Evolutionary conservation across 1,140 invertebrate genomes (phyloP), one percentile per base, ranked within the genome.

Genomic region (Mamestra configurata): DNA sequence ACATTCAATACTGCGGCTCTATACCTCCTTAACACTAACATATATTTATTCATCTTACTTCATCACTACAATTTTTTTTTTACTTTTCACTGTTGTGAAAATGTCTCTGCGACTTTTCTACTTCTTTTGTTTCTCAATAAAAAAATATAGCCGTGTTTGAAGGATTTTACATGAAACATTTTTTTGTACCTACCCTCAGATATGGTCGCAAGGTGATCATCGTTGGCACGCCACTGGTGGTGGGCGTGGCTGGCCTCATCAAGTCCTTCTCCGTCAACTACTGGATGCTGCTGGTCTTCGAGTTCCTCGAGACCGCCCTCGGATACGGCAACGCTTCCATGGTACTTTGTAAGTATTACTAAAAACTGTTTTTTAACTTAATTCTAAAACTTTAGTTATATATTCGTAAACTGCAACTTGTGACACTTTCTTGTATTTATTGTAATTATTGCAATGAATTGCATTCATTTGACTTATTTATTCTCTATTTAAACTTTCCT

Each of bases 251-350:
- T 4, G 96, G 96, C 0, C 73, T 96, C 31, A 89, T 96, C 18
- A 96, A 96, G 84, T 96, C 96, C 2, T 96, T 96, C 80, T 94
- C 96, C 1, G 90, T 95, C 15, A 95, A 95, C 88, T 96, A 96
- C 87, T 95, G 94, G 93, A 95, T 95, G 82, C 96, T 96, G 53
- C 82, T 96, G 22, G 88, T 91, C 6, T 90, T 96, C 2, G 96
- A 96, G 85, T 96, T 96, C 80, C 81, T 96, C 10, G 96, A 96
- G 80, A 95, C 96, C 0, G 91, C 91, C 3, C 86, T 95, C 5
- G 95, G 95, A 1, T 94, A 94, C 64, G 93, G 96, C 7, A 96
- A 96, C 61, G 95, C 96, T 24, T 96, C 96, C 77, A 92, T 95
- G 84, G 95, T 96, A 40, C 94, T 95, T 43, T 96, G 96, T 95